Conservation (phyloP, 1,140 invertebrate species). For the Lepidurus apus region DNA sequence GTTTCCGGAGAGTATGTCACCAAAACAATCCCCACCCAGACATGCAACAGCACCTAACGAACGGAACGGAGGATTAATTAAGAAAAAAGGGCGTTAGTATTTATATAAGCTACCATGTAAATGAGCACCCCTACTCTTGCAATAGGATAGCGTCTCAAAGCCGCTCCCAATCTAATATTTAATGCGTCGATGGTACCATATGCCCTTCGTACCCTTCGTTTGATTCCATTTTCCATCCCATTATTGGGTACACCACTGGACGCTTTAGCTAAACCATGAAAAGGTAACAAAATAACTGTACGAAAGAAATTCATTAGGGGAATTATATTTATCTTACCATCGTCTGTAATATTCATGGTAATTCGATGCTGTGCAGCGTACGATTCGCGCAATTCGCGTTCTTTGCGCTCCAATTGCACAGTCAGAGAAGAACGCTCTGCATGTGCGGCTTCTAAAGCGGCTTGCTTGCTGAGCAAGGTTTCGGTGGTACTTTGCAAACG, state of each 20-base stretch:
- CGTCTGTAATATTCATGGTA: slow-evolving; percentile 60
- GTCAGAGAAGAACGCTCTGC: slow-evolving; percentile 72
- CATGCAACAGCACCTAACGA: slow-evolving; percentile 57
- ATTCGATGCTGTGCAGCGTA: slow-evolving; percentile 42
- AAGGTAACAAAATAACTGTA: not conserved
- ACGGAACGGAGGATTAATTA: slow-evolving; percentile 39
- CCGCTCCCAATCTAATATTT: slow-evolving; percentile 69
- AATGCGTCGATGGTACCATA: slow-evolving; percentile 70
- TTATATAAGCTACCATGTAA: slow-evolving; percentile 56
- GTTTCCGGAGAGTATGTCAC: slow-evolving; percentile 62
- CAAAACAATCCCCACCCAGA: slow-evolving; percentile 65
- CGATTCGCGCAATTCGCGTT: slow-evolving; percentile 49
- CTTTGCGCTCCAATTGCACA: slow-evolving; percentile 67
- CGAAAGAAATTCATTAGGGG: not conserved
- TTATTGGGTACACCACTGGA: slow-evolving; percentile 58
- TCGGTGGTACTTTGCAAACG: slow-evolving; percentile 66
- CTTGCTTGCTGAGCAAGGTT: slow-evolving; percentile 73
- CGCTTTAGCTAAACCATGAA: slow-evolving; percentile 51
- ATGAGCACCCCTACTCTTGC: slow-evolving; percentile 69
- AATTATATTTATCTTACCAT: slow-evolving; percentile 47
- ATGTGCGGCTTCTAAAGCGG: slow-evolving; percentile 64
- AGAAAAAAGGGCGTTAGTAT: slow-evolving; percentile 36
- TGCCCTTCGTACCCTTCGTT: slow-evolving; percentile 69
- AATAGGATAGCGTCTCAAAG: slow-evolving; percentile 71
- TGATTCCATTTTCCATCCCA: slow-evolving; percentile 65